Evolutionary conservation across 2,797 vertebrate species (phyloP), one percentile per base, ranked within the genome.

Genomic region (Cryptoblepharus egeriae): DNA sequence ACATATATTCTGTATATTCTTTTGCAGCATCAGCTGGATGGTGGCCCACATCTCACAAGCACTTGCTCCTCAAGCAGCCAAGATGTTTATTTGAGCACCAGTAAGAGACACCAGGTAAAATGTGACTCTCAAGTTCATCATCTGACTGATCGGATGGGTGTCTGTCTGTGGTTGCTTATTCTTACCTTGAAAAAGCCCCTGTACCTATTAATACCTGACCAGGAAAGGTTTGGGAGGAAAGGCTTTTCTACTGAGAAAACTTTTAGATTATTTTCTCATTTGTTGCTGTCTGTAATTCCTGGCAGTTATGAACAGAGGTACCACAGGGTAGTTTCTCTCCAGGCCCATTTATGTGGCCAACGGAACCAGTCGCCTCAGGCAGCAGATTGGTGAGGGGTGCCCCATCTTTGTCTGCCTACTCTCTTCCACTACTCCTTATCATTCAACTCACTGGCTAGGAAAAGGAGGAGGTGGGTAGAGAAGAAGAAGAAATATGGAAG

Each of bases 1-100:
- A n/a, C 39, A 42, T 42, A 42, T 42, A 42, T 32, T 26, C 7
- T 15, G 16, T 18, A 18, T 35, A 13, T 55, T 63, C 28, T 16
- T n/a, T 85, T 78, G 22, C 86, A 92, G 91, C 70, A 87, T 5
- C 87, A 87, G 75, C 78, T 81, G 72, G 57, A 30, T 78, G 81
- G 82, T 91, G 73, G 64, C 6, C 26, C 64, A 49, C 22, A 0
- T 0, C 72, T 81, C 61, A 84, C 52, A 75, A 80, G 37, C 60
- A 0, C 82, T 2, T 0, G 61, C 58, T 82, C 88, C 67, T 78
- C 2, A 0, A 86, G 85, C 89, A 87, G 82, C 79, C 83, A 0
- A 0, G 88, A 89, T 45, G 70, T 79, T 60, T 64, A 7, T 45
- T n/a, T 63, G 5, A 89, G 74, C 65, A 80, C 81, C 87, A 91